Evolutionary conservation across 2,113 vertebrate species (phyloP).

Genomic region (Aleadryas rufinucha): DNA sequence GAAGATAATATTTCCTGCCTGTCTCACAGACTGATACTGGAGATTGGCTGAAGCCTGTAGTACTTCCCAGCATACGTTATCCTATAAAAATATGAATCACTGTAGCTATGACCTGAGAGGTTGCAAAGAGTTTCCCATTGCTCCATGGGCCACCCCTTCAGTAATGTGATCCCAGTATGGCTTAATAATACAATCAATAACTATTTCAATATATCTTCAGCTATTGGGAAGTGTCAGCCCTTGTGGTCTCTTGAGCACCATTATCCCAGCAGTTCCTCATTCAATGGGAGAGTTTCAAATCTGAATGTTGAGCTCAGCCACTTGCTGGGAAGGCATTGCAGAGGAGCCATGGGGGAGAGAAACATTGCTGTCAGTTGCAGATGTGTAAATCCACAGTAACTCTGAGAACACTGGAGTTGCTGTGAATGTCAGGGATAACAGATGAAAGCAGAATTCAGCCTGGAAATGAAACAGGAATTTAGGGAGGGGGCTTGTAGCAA

Average conservation of each 20-base stretch:
- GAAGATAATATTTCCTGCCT: not conserved
- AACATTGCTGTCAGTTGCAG: not conserved
- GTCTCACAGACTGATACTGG: not conserved
- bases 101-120: not conserved
- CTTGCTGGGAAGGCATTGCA: not conserved
- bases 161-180: not conserved
- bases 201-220: not conserved
- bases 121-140: not conserved
- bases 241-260: not conserved
- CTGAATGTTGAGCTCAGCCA: not conserved
- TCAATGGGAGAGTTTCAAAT: not conserved
- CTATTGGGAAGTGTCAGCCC: not conserved
- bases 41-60: not conserved
- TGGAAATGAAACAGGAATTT: not conserved
- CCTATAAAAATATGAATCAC: not conserved
- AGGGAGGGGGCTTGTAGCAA: not conserved
- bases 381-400: not conserved
- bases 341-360: not conserved
- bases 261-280: not conserved
- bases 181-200: not conserved
- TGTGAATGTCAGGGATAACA: not conserved
- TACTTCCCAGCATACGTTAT: not conserved
- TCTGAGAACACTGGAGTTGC: not conserved
- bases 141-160: not conserved
- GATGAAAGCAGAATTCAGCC: not conserved